A percentile compares a stretch with the other conserved stretches of the same genome.
phyloP scores from a whole-genome alignment of 92 coral and sea anemone genomes.

The Zoanthus gigantus region DNA sequence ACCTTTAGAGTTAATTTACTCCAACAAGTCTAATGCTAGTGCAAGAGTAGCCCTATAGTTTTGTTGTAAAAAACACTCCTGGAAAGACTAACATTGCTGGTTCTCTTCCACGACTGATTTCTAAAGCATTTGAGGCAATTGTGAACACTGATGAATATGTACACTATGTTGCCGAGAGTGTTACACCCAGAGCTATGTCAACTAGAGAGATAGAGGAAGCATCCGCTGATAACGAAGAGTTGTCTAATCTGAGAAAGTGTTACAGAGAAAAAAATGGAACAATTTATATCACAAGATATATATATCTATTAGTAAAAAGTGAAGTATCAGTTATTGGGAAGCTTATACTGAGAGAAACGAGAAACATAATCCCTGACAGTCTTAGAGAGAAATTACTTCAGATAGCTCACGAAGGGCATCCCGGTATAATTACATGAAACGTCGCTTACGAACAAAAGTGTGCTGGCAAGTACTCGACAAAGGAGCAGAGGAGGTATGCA shows the following conservation, averaged over 20 bases:
- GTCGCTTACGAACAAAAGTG: conserved; percentile 59
- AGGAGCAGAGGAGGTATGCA: conserved; percentile 46
- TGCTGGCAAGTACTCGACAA: conserved; percentile 73
- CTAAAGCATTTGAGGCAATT: conserved; percentile 50
- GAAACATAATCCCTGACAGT: conserved; percentile 48
- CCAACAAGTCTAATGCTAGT: conserved; percentile 52
- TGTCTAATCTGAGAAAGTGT: conserved; percentile 58
- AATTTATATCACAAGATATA: conserved; percentile 46
- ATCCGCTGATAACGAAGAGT: conserved; percentile 55
- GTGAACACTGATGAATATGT: conserved; percentile 19
- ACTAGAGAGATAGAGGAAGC: conserved; percentile 71
- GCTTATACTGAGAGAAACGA: conserved; percentile 58
- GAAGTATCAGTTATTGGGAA: conserved; percentile 56
- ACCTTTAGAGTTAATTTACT: conserved; percentile 64
- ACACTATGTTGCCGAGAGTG: too few species aligned
- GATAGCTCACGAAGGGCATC: conserved; percentile 66
- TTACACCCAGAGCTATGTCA: conserved; percentile 67
- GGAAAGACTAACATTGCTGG: conserved; percentile 34
- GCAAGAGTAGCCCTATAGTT: conserved; percentile 49
- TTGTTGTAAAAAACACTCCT: conserved; percentile 2
- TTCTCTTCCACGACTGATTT: conserved; percentile 36
- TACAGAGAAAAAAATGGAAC: conserved; percentile 24
- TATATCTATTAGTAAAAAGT: conserved; percentile 9
- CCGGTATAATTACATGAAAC: conserved; percentile 62
- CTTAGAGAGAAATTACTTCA: conserved; percentile 52